Percentiles rank a stretch among this genome's conserved stretches.
These are phyloP conservation scores for Lasioglossum calceatum DNA, from an alignment of 2,888 invertebrate genomes.

Conservation along the genomic window DNA sequence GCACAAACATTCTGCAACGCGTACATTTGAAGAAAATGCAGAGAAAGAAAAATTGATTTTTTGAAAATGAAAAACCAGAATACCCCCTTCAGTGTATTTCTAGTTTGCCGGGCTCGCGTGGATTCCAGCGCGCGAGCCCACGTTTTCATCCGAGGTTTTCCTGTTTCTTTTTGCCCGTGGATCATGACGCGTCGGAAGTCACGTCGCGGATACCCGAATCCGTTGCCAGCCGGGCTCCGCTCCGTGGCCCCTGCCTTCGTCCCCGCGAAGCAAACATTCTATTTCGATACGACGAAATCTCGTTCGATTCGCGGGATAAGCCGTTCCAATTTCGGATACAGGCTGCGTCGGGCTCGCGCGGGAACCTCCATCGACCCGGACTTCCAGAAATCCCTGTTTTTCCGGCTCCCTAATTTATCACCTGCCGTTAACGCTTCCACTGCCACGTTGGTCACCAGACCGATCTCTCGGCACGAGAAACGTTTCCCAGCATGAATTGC, in stretches of 20 bases:
- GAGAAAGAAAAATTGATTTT: not conserved
- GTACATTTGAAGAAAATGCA: too few relatives aligned
- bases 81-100: not conserved
- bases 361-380: constrained; percentile 10
- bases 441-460: not conserved
- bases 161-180: constrained; percentile 18
- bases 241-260: constrained; percentile 9
- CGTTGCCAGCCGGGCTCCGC: not conserved
- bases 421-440: not conserved
- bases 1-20: too few relatives aligned
- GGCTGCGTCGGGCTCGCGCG: not conserved
- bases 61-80: not conserved
- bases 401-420: not conserved
- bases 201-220: constrained; percentile 40
- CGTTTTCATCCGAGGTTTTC: not conserved
- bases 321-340: constrained; percentile 49
- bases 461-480: not conserved
- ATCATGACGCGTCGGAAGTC: constrained; percentile 33
- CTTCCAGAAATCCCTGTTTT: constrained; percentile 15
- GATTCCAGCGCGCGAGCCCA: not conserved
- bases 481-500: not conserved
- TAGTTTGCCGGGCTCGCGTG: not conserved
- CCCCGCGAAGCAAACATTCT: constrained; percentile 42
- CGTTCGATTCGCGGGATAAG: constrained; percentile 50
- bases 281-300: constrained; percentile 50